A percentile compares a stretch with the other conserved stretches of the same genome.
These are phyloP conservation scores for Mizuhopecten yessoensis DNA, from an alignment of 1,140 invertebrate genomes.

Conservation along the genomic window DNA sequence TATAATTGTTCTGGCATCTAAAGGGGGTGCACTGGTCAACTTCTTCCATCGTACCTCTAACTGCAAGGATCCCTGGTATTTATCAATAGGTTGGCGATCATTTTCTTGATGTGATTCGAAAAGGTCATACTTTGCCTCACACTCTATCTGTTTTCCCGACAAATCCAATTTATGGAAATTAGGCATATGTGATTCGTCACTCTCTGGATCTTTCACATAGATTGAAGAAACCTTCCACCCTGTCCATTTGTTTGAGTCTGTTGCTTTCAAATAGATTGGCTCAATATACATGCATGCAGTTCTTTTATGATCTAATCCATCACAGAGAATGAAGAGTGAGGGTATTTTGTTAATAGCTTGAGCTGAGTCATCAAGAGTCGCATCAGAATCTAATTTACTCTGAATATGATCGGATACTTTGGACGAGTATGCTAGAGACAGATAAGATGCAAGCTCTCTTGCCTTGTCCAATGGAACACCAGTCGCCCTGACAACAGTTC, in stretches of 20 bases:
- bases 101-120: slow-evolving; percentile 48
- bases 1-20: slow-evolving; percentile 63
- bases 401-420: background rate
- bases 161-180: slow-evolving; percentile 49
- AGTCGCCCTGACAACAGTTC: slow-evolving; percentile 5
- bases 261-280: background rate
- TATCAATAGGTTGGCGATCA: background rate
- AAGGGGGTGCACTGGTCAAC: slow-evolving; percentile 57
- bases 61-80: slow-evolving; percentile 46
- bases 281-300: slow-evolving; percentile 48
- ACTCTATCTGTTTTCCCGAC: slow-evolving; percentile 48
- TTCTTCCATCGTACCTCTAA: slow-evolving; percentile 6
- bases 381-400: background rate
- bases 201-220: slow-evolving; percentile 44
- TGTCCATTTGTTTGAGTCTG: slow-evolving; percentile 7
- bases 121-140: slow-evolving; percentile 57
- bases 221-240: slow-evolving; percentile 42
- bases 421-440: background rate
- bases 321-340: slow-evolving; percentile 53
- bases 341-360: background rate
- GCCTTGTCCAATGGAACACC: slow-evolving; percentile 51
- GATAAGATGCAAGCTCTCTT: slow-evolving; percentile 44
- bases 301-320: slow-evolving; percentile 54
- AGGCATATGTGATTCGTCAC: slow-evolving; percentile 53
- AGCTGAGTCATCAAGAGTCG: background rate